Base-by-base conservation (phyloP, 2,888 invertebrate genomes). In the Penaeus monodon region DNA sequence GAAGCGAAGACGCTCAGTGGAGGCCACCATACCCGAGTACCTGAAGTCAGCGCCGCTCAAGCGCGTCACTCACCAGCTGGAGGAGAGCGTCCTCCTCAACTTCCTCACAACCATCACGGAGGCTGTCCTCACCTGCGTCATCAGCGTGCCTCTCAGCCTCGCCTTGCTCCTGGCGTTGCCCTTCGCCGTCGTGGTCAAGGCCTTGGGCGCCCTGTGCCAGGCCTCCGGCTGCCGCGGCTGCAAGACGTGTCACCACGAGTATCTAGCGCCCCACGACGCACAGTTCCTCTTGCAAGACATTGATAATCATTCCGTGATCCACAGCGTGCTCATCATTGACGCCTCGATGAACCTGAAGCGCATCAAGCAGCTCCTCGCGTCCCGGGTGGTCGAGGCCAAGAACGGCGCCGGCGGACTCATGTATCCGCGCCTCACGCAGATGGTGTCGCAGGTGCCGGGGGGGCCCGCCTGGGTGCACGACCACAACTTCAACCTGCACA, bases 391-490 rank as follows among this genome's bases (percentile, higher is more conserved):
- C 2, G 91, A 91, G 49, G 92, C 92, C 77, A 88, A 88, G 65
- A 85, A 79, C 27, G 88, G 88, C 0, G 65, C 85, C 17, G 89
- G 88, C 1, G 79, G 80, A 22, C 84, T 88, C 17, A 86, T 87
- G 8, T 91, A 91, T 65, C 87, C 81, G 92, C 92, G 94, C 24
- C 93, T 94, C 88, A 92, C 92, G 22, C 93, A 93, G 90, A 92
- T 92, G 89, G 91, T 93, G 27, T 91, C 92, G 17, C 91, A 91
- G 57, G 91, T 92, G 80, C 91, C 92, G 64, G 91, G 92, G n/a
- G 94, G 93, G 29, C 93, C 93, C 89, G 92, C 93, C 78, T 94
- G 94, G 94, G 92, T 92, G 82, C 92, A 92, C 6, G 94, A 94
- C 90, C 90, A 91, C 2, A 91, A 92, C 83, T 94, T 94, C 91